These are phyloP conservation scores for Ibidorhyncha struthersii DNA, from an alignment of 2,113 vertebrate genomes.

Conservation along the genomic window DNA sequence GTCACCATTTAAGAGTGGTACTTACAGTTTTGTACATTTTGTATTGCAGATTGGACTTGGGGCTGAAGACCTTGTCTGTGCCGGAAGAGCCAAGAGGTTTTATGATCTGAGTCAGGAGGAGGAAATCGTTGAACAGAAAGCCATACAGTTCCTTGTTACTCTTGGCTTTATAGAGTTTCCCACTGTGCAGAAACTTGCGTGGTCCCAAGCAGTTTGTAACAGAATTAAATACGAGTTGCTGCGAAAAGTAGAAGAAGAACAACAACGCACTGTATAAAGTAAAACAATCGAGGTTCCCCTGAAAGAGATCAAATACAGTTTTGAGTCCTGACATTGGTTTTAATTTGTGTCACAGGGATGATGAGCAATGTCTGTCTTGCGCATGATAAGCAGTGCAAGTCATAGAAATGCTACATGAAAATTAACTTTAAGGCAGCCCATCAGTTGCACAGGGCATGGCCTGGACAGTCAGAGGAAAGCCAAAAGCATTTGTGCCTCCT, in stretches of 20 bases:
- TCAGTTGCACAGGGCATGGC: neutral
- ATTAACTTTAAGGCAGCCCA: neutral
- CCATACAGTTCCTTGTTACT: conserved; percentile 98
- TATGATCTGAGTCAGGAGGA: conserved; percentile 95
- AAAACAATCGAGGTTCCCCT: conserved; percentile 61
- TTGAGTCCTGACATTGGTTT: conserved; percentile 25
- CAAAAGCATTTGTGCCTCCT: neutral
- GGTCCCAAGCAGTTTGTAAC: conserved; percentile 98
- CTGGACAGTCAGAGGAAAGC: neutral
- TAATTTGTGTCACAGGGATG: neutral
- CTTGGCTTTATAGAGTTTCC: conserved; percentile 98
- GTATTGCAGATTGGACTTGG: conserved; percentile 96
- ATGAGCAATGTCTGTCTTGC: neutral
- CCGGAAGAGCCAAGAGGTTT: conserved; percentile 93
- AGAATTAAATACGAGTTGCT: conserved; percentile 99
- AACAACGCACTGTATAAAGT: conserved; percentile 71
- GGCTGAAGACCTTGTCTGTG: conserved; percentile 95
- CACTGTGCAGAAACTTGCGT: conserved; percentile 98
- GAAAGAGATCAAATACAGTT: conserved; percentile 58
- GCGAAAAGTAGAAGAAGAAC: conserved; percentile 69
- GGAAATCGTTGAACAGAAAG: conserved; percentile 99
- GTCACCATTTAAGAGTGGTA: neutral
- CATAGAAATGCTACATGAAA: neutral
- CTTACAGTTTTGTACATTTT: conserved; percentile 99
- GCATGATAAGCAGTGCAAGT: neutral